Percentiles rank a stretch among this genome's conserved stretches.
These are phyloP conservation scores for Ommatoiulus sabulosus DNA, from an alignment of 2,888 invertebrate genomes.

Conservation along the genomic window DNA sequence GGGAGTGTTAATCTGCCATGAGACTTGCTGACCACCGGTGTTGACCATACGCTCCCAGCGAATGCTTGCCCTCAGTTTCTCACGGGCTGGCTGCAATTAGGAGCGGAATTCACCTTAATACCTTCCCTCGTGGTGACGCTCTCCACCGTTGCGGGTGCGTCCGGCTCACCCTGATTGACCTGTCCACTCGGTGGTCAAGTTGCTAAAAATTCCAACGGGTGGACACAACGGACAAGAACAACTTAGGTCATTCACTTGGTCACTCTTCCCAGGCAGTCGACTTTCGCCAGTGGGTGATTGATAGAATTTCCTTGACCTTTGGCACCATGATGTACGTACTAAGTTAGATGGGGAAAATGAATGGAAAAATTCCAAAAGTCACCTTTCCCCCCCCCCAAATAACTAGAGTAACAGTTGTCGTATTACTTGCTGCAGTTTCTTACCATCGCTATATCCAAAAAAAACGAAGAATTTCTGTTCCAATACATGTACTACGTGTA, in stretches of 20 bases:
- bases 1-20: neutral
- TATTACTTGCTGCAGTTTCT: too few species aligned
- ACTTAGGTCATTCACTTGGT: neutral
- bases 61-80: neutral
- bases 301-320: neutral
- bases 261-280: neutral
- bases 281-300: neutral
- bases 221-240: neutral
- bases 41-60: neutral
- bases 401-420: too few species aligned
- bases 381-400: too few species aligned
- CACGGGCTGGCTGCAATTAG: neutral
- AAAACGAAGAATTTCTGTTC: too few species aligned
- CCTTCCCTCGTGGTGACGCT: neutral
- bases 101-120: neutral
- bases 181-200: slow-evolving; percentile 3
- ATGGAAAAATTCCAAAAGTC: neutral
- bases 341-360: neutral
- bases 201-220: neutral
- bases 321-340: neutral
- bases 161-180: slow-evolving; percentile 7
- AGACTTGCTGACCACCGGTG: neutral
- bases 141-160: slow-evolving; percentile 19
- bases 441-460: too few species aligned
- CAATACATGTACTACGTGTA: too few species aligned